These are phyloP conservation scores for Antitype chi DNA, from an alignment of 2,888 invertebrate species.

Conservation along the genomic window DNA sequence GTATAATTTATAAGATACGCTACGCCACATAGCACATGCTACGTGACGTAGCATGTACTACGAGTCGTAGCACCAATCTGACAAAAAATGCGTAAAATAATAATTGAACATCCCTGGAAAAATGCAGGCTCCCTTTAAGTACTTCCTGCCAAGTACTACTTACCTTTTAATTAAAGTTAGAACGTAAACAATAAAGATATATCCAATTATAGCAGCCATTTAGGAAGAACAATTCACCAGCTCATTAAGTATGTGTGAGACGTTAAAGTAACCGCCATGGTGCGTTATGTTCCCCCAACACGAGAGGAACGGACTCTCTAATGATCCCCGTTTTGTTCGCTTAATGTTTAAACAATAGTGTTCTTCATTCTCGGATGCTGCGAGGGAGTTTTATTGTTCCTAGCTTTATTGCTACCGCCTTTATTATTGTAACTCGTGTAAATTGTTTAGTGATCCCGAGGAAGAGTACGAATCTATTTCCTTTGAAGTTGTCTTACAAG, in stretches of 20 bases:
- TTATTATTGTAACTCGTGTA: conserved; percentile 38
- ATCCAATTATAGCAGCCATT: conserved; percentile 67
- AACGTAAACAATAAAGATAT: conserved; percentile 23
- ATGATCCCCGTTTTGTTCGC: conserved; percentile 73
- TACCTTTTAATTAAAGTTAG: conserved; percentile 18
- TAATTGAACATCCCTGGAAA: too few species aligned
- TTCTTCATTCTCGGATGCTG: conserved; percentile 41
- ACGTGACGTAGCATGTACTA: background rate
- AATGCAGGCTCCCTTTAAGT: background rate
- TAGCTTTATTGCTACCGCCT: conserved; percentile 29
- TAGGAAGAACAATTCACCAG: conserved; percentile 75
- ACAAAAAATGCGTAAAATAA: background rate
- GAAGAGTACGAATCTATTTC: conserved; percentile 9
- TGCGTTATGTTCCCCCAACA: conserved; percentile 75
- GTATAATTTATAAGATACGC: background rate
- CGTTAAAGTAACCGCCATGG: conserved; percentile 79
- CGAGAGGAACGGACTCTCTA: conserved; percentile 76
- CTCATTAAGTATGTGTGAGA: conserved; percentile 82
- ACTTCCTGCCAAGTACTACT: background rate
- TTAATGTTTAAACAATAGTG: conserved; percentile 79
- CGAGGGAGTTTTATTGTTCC: conserved; percentile 45
- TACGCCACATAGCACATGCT: background rate
- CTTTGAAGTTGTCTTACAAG: background rate
- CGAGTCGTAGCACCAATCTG: background rate
- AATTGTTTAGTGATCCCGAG: conserved; percentile 38